phyloP scores from a whole-genome alignment of 2,888 invertebrate species.

The Spatulosminthurus flaviceps region DNA sequence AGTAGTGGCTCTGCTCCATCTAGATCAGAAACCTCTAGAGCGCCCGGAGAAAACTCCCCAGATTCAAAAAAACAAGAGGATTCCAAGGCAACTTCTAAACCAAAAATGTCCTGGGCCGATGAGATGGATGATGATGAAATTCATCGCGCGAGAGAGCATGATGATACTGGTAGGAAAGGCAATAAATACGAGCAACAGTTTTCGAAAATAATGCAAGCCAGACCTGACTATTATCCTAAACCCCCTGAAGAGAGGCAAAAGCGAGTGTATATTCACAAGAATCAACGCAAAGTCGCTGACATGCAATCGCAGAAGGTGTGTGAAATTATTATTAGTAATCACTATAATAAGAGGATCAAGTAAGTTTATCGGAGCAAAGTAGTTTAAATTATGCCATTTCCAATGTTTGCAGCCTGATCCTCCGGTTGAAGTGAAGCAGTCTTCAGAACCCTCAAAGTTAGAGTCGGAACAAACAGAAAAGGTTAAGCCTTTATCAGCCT shows the following conservation, averaged over 20 bases:
- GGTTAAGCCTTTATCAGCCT: slow-evolving; percentile 46
- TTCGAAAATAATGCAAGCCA: neutral
- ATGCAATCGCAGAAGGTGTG: slow-evolving; percentile 55
- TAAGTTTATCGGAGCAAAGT: too few relatives aligned
- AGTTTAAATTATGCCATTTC: neutral
- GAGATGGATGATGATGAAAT: slow-evolving; percentile 61
- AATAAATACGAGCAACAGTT: slow-evolving; percentile 25
- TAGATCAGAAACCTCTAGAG: neutral
- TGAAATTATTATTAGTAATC: too few relatives aligned
- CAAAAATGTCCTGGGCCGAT: slow-evolving; percentile 60
- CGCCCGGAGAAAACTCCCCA: neutral
- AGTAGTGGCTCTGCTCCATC: slow-evolving; percentile 29
- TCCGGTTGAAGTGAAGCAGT: slow-evolving; percentile 21
- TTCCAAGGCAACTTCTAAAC: slow-evolving; percentile 18
- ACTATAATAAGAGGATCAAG: too few relatives aligned
- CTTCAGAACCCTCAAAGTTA: slow-evolving; percentile 26
- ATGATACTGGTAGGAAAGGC: slow-evolving; percentile 2
- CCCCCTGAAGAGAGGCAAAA: slow-evolving; percentile 45
- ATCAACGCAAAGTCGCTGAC: slow-evolving; percentile 62
- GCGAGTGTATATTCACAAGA: slow-evolving; percentile 55
- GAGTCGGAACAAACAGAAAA: slow-evolving; percentile 30
- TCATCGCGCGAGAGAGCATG: slow-evolving; percentile 26
- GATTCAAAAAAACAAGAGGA: slow-evolving; percentile 5
- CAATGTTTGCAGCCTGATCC: slow-evolving; percentile 31
- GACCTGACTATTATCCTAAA: slow-evolving; percentile 37